Evolutionary conservation across 2,113 vertebrate species (phyloP).

Genomic region (Vombatus ursinus): DNA sequence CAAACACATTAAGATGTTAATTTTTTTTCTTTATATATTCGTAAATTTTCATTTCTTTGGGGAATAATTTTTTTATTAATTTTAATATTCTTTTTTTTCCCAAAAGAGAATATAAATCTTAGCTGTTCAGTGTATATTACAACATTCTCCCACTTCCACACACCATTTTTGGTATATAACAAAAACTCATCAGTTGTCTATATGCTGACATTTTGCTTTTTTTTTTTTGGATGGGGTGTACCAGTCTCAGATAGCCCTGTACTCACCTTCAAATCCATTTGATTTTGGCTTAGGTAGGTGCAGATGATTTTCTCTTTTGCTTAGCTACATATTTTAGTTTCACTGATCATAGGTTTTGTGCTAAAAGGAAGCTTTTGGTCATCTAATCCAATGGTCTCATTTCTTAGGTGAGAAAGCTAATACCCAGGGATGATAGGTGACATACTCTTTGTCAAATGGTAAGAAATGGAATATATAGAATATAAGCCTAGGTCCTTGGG

Average conservation of each 20-base stretch:
- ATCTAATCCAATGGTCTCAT: background rate
- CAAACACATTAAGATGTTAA: background rate
- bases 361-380: background rate
- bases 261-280: background rate
- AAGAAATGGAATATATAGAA: background rate
- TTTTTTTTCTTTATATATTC: background rate
- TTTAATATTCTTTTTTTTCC: background rate
- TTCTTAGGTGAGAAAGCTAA: background rate
- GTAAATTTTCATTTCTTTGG: background rate
- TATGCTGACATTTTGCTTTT: background rate
- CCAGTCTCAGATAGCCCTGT: background rate
- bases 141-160: background rate
- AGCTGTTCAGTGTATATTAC: background rate
- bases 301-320: conserved; percentile 5
- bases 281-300: background rate
- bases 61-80: background rate
- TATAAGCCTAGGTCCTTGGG: background rate
- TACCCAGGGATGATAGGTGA: background rate
- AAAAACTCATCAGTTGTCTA: background rate
- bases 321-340: background rate
- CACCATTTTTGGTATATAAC: background rate
- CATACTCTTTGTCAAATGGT: background rate
- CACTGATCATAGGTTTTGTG: background rate
- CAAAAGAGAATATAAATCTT: background rate
- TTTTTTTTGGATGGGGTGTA: background rate